Percentiles rank a stretch among this genome's conserved stretches.
These are phyloP conservation scores for Melieria crassipennis DNA, from an alignment of 2,888 invertebrate genomes.

Conservation along the genomic window DNA sequence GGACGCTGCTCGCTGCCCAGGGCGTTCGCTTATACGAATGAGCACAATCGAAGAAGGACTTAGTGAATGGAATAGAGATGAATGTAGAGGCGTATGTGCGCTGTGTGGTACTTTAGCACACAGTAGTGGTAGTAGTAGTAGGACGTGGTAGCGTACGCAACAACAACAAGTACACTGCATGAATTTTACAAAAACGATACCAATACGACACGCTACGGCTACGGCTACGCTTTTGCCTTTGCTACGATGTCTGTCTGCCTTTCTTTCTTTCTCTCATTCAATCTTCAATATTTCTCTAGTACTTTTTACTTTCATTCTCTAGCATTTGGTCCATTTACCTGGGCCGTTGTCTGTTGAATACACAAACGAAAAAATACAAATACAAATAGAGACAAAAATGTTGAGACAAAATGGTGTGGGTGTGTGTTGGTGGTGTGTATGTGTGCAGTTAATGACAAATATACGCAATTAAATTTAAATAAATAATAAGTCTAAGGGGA, in stretches of 20 bases:
- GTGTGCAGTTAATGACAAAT: too few relatives aligned
- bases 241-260: background rate
- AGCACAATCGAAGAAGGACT: too few relatives aligned
- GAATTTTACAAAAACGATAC: constrained; percentile 5
- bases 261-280: background rate
- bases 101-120: too few relatives aligned
- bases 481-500: too few relatives aligned
- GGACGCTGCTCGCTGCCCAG: too few relatives aligned
- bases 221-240: background rate
- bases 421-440: too few relatives aligned
- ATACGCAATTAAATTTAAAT: too few relatives aligned
- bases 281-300: background rate
- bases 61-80: too few relatives aligned
- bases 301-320: constrained; percentile 8
- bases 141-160: background rate
- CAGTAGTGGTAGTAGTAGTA: too few relatives aligned
- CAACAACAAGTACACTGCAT: constrained; percentile 6
- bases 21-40: too few relatives aligned
- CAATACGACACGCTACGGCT: background rate
- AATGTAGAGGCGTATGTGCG: too few relatives aligned
- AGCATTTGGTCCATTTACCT: constrained; percentile 60
- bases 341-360: constrained; percentile 63
- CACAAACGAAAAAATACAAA: constrained; percentile 44
- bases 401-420: too few relatives aligned
- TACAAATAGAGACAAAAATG: constrained; percentile 32